Evolutionary conservation across 2,113 vertebrate genomes (phyloP).

Genomic region (Cololabis saira): DNA sequence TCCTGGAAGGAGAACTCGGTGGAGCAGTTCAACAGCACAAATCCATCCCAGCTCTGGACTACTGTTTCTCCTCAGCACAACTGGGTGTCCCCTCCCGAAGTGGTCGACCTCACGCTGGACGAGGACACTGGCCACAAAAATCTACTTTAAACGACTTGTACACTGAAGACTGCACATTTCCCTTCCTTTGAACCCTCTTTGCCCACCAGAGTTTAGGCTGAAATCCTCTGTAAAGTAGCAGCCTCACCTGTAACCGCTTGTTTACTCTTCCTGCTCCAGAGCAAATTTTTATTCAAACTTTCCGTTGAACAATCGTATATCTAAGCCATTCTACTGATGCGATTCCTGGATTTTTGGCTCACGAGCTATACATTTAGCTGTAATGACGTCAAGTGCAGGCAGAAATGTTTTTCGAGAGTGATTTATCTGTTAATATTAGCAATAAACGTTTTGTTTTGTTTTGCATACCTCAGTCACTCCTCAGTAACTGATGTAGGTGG

Average conservation of each 20-base stretch:
- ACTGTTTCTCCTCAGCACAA: conserved; percentile 88
- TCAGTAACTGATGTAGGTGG: conserved; percentile 17
- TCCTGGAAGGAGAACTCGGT: conserved; percentile 89
- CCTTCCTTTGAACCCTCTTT: conserved; percentile 36
- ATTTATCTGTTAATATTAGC: conserved; percentile 59
- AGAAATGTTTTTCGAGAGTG: conserved; percentile 36
- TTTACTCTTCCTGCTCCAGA: conserved; percentile 52
- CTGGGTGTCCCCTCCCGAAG: conserved; percentile 92
- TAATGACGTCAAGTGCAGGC: conserved; percentile 55
- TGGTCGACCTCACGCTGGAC: conserved; percentile 97
- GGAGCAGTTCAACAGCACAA: conserved; percentile 81
- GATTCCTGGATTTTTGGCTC: conserved; percentile 37
- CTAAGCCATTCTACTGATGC: conserved; percentile 71
- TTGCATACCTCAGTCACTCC: conserved; percentile 55
- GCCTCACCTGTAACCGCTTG: conserved; percentile 60
- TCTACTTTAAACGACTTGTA: conserved; percentile 86
- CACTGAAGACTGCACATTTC: conserved; percentile 75
- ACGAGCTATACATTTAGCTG: conserved; percentile 38
- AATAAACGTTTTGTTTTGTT: conserved; percentile 61
- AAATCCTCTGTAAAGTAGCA: conserved; percentile 70
- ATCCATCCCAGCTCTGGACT: conserved; percentile 89
- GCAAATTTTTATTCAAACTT: conserved; percentile 59
- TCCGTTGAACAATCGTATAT: conserved; percentile 62
- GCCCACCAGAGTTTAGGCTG: conserved; percentile 48
- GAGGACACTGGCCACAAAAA: conserved; percentile 94